phyloP scores from a whole-genome alignment of 2,888 invertebrate species.

The Adela reaumurella region DNA sequence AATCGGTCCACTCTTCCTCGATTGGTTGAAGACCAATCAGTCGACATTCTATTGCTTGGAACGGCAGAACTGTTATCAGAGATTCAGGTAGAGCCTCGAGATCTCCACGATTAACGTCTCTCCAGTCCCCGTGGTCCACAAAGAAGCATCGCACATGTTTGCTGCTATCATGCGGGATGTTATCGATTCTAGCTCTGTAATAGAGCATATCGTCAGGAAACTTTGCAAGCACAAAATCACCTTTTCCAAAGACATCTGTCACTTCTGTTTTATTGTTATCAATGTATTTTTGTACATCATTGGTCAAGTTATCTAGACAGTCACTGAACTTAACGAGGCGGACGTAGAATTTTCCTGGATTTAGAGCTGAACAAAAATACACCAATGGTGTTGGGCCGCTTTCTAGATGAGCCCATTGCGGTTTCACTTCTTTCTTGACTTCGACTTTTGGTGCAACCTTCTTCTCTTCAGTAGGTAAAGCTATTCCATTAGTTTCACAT shows the following conservation, averaged over 20 bases:
- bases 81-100: conserved; percentile 45
- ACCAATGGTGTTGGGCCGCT: conserved; percentile 30
- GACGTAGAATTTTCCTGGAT: conserved; percentile 47
- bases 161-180: conserved; percentile 20
- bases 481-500: conserved; percentile 28
- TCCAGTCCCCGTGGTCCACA: conserved; percentile 61
- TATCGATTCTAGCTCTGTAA: conserved; percentile 42
- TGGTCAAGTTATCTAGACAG: conserved; percentile 28
- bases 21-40: conserved; percentile 49
- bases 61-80: conserved; percentile 52
- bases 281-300: conserved; percentile 34
- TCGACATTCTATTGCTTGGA: conserved; percentile 63
- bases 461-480: conserved; percentile 15
- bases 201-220: conserved; percentile 38
- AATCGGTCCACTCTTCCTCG: conserved; percentile 46
- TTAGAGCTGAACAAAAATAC: conserved; percentile 35
- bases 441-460: conserved; percentile 14
- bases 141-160: conserved; percentile 52
- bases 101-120: conserved; percentile 29
- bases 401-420: conserved; percentile 50
- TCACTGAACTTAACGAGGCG: conserved; percentile 41
- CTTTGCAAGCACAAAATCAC: conserved; percentile 47
- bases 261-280: conserved; percentile 17
- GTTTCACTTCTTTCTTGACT: conserved; percentile 16
- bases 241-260: conserved; percentile 22